These are phyloP conservation scores for Myotis vivesi DNA, from an alignment of 2,797 vertebrate genomes.

Conservation along the genomic window DNA sequence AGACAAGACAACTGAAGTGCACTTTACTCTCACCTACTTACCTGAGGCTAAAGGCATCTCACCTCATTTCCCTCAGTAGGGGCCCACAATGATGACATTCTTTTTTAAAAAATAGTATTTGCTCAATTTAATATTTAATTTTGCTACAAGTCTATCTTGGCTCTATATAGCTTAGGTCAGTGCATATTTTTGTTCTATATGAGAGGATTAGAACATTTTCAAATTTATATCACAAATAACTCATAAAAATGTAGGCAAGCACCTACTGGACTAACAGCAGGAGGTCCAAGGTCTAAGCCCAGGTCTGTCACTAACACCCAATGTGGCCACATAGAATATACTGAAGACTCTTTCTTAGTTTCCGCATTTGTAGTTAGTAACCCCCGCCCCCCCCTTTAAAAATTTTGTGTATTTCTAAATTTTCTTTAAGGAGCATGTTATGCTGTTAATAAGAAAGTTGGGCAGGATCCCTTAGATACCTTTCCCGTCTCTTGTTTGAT, in stretches of 20 bases:
- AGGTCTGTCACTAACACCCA: background rate
- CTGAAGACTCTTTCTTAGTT: background rate
- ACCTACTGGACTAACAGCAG: background rate
- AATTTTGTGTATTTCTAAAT: background rate
- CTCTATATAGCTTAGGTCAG: background rate
- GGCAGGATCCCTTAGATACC: background rate
- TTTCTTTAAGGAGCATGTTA: background rate
- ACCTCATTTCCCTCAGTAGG: background rate
- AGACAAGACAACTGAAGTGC: background rate
- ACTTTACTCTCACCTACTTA: background rate
- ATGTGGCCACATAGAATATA: background rate
- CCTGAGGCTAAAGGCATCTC: background rate
- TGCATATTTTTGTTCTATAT: background rate
- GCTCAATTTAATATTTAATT: slow-evolving; percentile 5
- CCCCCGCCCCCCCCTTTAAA: background rate
- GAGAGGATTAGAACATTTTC: background rate
- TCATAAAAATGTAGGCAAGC: background rate
- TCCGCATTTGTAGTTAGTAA: background rate
- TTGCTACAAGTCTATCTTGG: background rate
- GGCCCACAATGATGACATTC: background rate
- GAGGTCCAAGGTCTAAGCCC: background rate
- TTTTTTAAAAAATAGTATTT: background rate
- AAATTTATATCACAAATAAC: background rate
- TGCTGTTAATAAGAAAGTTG: background rate
- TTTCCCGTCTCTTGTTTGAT: background rate